Evolutionary conservation across 2,797 vertebrate genomes (phyloP).

Genomic region (Ptychadena robeensis): DNA sequence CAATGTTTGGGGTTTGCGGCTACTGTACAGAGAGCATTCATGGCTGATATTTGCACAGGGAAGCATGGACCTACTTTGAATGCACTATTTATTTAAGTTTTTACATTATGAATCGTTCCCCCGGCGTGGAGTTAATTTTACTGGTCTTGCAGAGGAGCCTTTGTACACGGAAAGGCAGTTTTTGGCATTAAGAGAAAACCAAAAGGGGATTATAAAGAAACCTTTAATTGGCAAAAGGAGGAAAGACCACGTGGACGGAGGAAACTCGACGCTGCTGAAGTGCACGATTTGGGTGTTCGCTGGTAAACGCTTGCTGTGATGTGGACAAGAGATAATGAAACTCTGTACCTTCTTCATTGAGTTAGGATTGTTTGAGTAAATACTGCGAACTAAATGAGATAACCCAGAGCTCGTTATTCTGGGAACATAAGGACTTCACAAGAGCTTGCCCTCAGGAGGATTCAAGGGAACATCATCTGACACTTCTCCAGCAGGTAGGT

Average conservation of each 20-base stretch:
- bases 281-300: conserved; percentile 74
- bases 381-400: conserved; percentile 78
- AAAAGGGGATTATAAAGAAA: conserved; percentile 79
- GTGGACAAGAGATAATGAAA: conserved; percentile 65
- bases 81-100: conserved; percentile 76
- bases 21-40: conserved; percentile 70
- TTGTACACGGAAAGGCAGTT: conserved; percentile 82
- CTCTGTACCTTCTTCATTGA: conserved; percentile 62
- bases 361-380: conserved; percentile 85
- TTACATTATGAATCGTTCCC: conserved; percentile 87
- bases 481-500: conserved; percentile 91
- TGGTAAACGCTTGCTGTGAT: conserved; percentile 88
- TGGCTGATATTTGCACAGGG: conserved; percentile 73
- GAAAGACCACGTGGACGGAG: conserved; percentile 67
- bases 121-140: conserved; percentile 78
- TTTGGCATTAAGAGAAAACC: conserved; percentile 81
- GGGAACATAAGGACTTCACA: conserved; percentile 66
- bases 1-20: conserved; percentile 75
- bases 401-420: conserved; percentile 61
- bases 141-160: conserved; percentile 78
- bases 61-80: conserved; percentile 66
- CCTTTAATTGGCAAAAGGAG: conserved; percentile 65
- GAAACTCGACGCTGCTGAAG: conserved; percentile 76
- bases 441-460: conserved; percentile 82
- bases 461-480: conserved; percentile 82